A percentile compares a stretch with the other conserved stretches of the same genome.
phyloP scores from a whole-genome alignment of 1,140 invertebrate genomes.

The Orchesella cincta region DNA sequence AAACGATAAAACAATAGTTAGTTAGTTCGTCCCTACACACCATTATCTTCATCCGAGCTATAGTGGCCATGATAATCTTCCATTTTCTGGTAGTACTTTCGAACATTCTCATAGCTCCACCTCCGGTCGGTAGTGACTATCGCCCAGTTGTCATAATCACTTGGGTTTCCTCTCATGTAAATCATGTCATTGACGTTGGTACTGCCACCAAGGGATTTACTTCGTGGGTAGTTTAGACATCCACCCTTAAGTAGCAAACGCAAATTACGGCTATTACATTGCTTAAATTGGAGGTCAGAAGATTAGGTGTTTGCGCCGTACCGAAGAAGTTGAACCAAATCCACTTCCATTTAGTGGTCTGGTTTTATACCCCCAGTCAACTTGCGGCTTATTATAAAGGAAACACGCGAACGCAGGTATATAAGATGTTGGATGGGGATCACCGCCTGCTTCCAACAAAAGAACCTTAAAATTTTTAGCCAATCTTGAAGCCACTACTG shows the following conservation, averaged over 20 bases:
- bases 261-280: no score
- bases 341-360: neutral
- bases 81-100: neutral
- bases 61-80: conserved; percentile 23
- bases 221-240: neutral
- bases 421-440: conserved; percentile 3
- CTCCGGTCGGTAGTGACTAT: neutral
- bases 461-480: neutral
- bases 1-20: no score
- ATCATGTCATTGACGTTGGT: conserved; percentile 24
- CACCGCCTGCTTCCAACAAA: neutral
- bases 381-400: neutral
- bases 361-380: conserved; percentile 3
- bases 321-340: neutral
- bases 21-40: no score
- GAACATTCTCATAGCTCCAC: neutral
- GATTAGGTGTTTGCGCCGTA: no score
- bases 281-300: no score
- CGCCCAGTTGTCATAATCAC: conserved; percentile 5
- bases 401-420: neutral
- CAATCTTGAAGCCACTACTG: neutral
- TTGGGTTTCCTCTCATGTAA: conserved; percentile 24
- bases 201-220: neutral
- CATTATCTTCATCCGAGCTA: neutral
- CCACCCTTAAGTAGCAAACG: neutral